Conservation (phyloP, 2,797 vertebrate genomes). For the Brotogeris chrysoptera region DNA sequence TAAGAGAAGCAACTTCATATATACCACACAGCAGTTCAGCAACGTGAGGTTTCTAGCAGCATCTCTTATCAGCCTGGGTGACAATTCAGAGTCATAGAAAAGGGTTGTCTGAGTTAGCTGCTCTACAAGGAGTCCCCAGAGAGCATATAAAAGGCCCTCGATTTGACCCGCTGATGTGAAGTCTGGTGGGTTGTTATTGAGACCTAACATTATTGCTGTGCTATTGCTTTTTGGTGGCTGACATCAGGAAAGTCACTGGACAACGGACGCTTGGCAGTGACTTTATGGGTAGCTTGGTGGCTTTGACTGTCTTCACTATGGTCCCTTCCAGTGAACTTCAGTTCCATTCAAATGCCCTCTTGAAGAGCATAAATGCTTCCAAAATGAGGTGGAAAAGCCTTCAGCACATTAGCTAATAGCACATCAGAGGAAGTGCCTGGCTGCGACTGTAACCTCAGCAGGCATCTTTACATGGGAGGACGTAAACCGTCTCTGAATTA, state of each 20-base stretch:
- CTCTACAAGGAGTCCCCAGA: slow-evolving; percentile 13
- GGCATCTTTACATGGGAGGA: slow-evolving; percentile 47
- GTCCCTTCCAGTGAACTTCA: slow-evolving; percentile 10
- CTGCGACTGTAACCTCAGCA: slow-evolving; percentile 39
- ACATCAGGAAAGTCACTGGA: slow-evolving; percentile 13
- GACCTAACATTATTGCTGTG: slow-evolving; percentile 13
- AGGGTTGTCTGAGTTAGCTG: background rate
- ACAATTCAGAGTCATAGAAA: background rate
- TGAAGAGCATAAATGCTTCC: slow-evolving; percentile 2
- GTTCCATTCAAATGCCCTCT: slow-evolving; percentile 38
- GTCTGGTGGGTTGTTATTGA: background rate
- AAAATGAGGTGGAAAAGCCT: slow-evolving; percentile 44
- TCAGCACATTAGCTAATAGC: slow-evolving; percentile 62
- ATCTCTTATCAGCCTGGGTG: background rate
- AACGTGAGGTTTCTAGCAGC: background rate
- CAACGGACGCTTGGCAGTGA: background rate
- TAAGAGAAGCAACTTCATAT: background rate
- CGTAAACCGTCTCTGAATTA: slow-evolving; percentile 57
- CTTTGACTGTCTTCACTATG: slow-evolving; percentile 13
- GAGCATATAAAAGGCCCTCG: background rate
- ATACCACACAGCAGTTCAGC: background rate
- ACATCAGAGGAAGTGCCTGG: slow-evolving; percentile 48
- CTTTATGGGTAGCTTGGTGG: background rate
- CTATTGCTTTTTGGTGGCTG: background rate
- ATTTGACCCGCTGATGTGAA: slow-evolving; percentile 15